A percentile compares a stretch with the other conserved stretches of the same genome.
Evolutionary conservation across 2,888 invertebrate genomes (phyloP).

Genomic region (Clivina fossor): DNA sequence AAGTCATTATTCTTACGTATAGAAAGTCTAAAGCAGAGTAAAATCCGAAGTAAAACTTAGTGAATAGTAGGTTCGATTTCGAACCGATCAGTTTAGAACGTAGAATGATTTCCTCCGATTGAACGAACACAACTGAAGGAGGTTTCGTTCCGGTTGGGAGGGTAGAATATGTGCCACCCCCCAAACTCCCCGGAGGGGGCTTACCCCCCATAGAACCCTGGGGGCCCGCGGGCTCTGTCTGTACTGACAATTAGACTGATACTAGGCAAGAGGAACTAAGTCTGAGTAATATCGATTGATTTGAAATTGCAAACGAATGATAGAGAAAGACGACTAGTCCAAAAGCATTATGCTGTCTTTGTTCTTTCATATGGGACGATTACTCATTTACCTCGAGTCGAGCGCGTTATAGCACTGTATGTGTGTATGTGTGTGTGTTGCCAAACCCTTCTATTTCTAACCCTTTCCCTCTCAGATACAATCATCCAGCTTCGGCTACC

Average conservation of each 20-base stretch:
- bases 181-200: slow-evolving; percentile 28
- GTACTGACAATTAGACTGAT: slow-evolving; percentile 53
- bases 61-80: slow-evolving; percentile 23
- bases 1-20: too few species aligned
- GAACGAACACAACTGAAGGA: slow-evolving; percentile 2
- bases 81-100: slow-evolving; percentile 25
- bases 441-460: slow-evolving; percentile 20
- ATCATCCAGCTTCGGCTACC: slow-evolving; percentile 10
- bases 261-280: slow-evolving; percentile 47
- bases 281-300: slow-evolving; percentile 54
- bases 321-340: slow-evolving; percentile 20
- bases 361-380: slow-evolving; percentile 46
- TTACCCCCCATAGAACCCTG: background rate
- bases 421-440: slow-evolving; percentile 18
- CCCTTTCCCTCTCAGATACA: slow-evolving; percentile 6
- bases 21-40: background rate
- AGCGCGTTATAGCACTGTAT: background rate
- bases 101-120: slow-evolving; percentile 8
- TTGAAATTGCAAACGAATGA: slow-evolving; percentile 39
- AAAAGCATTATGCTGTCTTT: slow-evolving; percentile 15
- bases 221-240: slow-evolving; percentile 35
- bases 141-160: slow-evolving; percentile 8
- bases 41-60: background rate
- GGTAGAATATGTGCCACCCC: slow-evolving; percentile 31
- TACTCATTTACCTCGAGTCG: slow-evolving; percentile 45